Evolutionary conservation across 2,113 vertebrate species (phyloP).

Genomic region (Hippoglossus stenolepis): DNA sequence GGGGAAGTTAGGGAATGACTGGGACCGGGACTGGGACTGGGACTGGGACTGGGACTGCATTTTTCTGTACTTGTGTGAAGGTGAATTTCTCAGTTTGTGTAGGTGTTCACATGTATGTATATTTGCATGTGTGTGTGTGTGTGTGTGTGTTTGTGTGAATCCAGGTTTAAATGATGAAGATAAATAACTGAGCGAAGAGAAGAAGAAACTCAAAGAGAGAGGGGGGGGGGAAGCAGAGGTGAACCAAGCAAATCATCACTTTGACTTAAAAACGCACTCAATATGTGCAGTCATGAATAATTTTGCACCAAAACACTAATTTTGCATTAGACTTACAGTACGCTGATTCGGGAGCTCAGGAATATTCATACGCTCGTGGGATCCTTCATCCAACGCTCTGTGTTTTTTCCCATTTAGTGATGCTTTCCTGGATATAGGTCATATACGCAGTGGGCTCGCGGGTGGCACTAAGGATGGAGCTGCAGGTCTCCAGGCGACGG

Average conservation of each 20-base stretch:
- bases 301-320: constrained; percentile 85
- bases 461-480: constrained; percentile 75
- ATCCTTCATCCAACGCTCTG: constrained; percentile 49
- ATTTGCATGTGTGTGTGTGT: neutral
- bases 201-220: neutral
- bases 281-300: constrained; percentile 83
- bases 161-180: neutral
- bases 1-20: constrained; percentile 11
- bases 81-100: constrained; percentile 4
- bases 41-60: neutral
- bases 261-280: constrained; percentile 79
- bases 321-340: constrained; percentile 87
- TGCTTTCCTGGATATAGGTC: constrained; percentile 86
- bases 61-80: constrained; percentile 10
- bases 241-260: constrained; percentile 78
- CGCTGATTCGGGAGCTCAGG: constrained; percentile 82
- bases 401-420: constrained; percentile 75
- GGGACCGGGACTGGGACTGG: neutral
- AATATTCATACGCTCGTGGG: constrained; percentile 83
- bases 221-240: constrained; percentile 50
- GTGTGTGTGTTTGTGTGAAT: constrained; percentile 22
- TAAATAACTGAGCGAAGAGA: constrained; percentile 15
- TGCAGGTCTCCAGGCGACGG: constrained; percentile 75
- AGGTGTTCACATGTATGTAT: neutral
- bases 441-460: constrained; percentile 70